A percentile compares a stretch with the other conserved stretches of the same genome.
Evolutionary conservation across 2,888 invertebrate genomes (phyloP).

Genomic region (Tupiocoris notatus): DNA sequence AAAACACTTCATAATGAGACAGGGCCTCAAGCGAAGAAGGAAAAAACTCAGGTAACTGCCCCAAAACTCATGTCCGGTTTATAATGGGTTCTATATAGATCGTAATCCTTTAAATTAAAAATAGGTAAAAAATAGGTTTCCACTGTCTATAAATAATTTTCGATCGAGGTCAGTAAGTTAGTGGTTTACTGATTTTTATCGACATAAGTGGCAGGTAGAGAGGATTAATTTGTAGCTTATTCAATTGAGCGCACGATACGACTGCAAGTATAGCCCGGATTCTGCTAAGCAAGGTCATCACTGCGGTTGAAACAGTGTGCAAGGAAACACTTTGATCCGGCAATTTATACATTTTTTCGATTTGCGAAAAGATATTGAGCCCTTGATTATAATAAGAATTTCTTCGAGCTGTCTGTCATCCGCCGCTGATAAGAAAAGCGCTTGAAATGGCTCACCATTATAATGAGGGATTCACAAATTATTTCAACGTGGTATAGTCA

Average conservation of each 20-base stretch:
- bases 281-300: no score
- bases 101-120: background rate
- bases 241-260: background rate
- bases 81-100: constrained; percentile 7
- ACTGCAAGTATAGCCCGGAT: no score
- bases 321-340: no score
- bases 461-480: no score
- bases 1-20: constrained; percentile 5
- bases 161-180: background rate
- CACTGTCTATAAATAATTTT: background rate
- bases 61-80: constrained; percentile 10
- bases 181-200: constrained; percentile 12
- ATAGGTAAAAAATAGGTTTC: background rate
- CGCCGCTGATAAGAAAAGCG: no score
- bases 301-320: no score
- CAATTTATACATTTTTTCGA: no score
- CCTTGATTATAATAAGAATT: no score
- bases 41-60: constrained; percentile 11
- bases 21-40: background rate
- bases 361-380: no score
- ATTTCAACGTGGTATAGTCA: no score
- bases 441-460: no score
- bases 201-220: background rate
- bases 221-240: background rate
- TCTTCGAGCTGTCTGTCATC: no score